Conservation (phyloP, 2,797 vertebrate species). For the Smutsia gigantea region DNA sequence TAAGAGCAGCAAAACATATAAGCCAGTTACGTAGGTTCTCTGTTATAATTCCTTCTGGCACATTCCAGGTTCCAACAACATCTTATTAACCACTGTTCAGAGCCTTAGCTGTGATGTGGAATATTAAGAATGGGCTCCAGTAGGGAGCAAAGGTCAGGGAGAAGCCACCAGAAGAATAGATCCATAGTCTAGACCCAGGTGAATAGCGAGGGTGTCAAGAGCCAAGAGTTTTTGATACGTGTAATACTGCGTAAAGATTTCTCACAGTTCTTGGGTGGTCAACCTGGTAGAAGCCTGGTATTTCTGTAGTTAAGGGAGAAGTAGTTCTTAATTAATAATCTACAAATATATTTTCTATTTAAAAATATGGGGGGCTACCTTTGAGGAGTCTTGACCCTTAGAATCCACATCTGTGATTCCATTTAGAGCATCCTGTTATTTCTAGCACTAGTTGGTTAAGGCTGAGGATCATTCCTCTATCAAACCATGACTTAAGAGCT, state of each 20-base stretch:
- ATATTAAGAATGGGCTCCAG: background rate
- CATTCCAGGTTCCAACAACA: background rate
- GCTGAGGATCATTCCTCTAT: background rate
- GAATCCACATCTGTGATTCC: background rate
- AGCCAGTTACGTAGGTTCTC: background rate
- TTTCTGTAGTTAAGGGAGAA: slow-evolving; percentile 6
- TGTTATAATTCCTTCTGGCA: background rate
- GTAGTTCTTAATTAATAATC: background rate
- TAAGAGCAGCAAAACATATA: background rate
- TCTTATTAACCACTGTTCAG: background rate
- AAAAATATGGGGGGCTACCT: background rate
- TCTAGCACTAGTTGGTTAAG: background rate
- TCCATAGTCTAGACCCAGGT: background rate
- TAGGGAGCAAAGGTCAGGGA: background rate
- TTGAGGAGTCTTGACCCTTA: background rate
- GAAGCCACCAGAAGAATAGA: background rate
- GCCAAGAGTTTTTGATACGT: background rate
- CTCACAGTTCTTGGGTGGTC: background rate
- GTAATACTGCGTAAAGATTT: background rate
- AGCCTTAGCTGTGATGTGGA: background rate
- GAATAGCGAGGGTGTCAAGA: background rate
- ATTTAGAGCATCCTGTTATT: background rate
- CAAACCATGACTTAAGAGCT: background rate
- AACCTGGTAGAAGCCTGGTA: background rate
- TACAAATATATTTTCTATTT: background rate